Evolutionary conservation across 2,888 invertebrate species (phyloP), one percentile per base, ranked within the genome.

Genomic region (Carabus problematicus): DNA sequence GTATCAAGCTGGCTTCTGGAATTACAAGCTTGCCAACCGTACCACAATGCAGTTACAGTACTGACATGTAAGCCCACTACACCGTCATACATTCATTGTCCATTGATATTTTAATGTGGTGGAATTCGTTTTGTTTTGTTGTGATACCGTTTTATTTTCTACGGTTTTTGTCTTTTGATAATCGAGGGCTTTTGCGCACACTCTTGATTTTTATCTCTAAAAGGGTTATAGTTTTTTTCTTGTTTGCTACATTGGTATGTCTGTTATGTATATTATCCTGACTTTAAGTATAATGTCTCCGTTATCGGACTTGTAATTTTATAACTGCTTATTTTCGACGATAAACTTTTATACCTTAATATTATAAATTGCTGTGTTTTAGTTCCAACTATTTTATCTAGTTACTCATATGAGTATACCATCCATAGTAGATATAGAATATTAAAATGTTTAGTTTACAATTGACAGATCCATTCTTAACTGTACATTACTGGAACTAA

Each of bases 1-100:
- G 69, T 69, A 69, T 61, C 69, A 61, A 69, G 69, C 62, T 69
- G 69, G 69, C 69, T 69, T 69, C 69, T 69, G 69, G 69, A 69
- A 69, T 69, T 69, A 69, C 69, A 62, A 62, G 62, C 69, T 62
- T 69, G 67, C 67, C 41, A 42, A 47, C 19, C 42, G 56, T 69
- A 62, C 62, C 69, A 69, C 54, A 11, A 69, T 69, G 47, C 60
- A 62, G 43, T 69, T 62, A 49, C 69, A 62, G 55, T 19, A 52
- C 54, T 69, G n/a, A 43, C 43, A 42, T n/a, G 43, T 56, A 55
- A 64, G 43, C 45, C 12, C 39, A 9, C 16, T 52, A 16, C 52
- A 52, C 18, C 6, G 52, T 14, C 19, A 29, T 6, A 52, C 18
- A 52, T 52, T n/a, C 16, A 19, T 18, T 52, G 52, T 19, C 11